phyloP scores from a whole-genome alignment of 2,888 invertebrate species.

The Nematopogon swammerdamellus region DNA sequence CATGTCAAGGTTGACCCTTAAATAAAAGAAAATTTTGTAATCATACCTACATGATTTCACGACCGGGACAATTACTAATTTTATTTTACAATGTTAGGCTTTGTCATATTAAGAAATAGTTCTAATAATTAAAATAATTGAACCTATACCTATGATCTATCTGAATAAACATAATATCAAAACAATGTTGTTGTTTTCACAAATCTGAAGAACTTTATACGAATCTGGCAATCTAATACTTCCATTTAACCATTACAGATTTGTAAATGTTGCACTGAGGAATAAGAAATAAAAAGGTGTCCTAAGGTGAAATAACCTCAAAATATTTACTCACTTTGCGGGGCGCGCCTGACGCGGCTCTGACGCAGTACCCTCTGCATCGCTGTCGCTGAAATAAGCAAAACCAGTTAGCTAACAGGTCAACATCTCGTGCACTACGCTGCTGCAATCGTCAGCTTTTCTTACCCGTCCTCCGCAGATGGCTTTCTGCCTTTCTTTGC shows the following conservation, averaged over 20 bases:
- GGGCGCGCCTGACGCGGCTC: slow-evolving; percentile 35
- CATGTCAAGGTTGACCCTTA: slow-evolving; percentile 34
- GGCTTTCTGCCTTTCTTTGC: slow-evolving; percentile 79
- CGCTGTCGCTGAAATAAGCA: slow-evolving; percentile 59
- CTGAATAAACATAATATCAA: too few relatives aligned
- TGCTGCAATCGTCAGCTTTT: slow-evolving; percentile 3
- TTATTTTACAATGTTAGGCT: too few relatives aligned
- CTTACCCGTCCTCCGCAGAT: slow-evolving; percentile 72
- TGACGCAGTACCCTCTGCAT: slow-evolving; percentile 46
- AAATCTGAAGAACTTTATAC: too few relatives aligned
- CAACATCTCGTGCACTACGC: slow-evolving; percentile 6
- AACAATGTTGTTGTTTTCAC: too few relatives aligned
- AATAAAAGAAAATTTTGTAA: too few relatives aligned
- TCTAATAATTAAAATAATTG: not conserved
- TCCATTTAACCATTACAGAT: too few relatives aligned
- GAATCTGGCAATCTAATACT: too few relatives aligned
- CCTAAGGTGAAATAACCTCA: slow-evolving; percentile 29
- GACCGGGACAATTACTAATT: too few relatives aligned
- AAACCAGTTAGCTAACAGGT: slow-evolving; percentile 2
- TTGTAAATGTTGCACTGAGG: too few relatives aligned
- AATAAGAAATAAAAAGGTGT: too few relatives aligned
- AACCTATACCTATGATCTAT: not conserved
- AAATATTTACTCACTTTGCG: slow-evolving; percentile 37
- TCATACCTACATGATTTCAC: too few relatives aligned
- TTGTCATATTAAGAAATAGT: not conserved